Percentiles rank a stretch among this genome's conserved stretches.
Evolutionary conservation across 2,113 vertebrate species (phyloP).

Genomic region (Canis aureus): DNA sequence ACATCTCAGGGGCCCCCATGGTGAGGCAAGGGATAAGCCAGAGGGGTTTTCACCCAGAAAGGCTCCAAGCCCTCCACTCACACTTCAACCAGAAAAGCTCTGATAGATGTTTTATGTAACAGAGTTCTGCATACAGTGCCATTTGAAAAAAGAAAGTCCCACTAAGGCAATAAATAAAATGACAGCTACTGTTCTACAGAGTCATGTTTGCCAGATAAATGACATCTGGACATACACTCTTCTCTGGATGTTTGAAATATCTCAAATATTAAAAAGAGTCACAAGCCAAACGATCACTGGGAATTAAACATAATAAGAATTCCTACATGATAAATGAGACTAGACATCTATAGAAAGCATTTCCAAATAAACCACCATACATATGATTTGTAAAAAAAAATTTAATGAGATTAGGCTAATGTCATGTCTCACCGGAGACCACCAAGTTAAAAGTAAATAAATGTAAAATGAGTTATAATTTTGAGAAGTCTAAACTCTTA

Average conservation of each 20-base stretch:
- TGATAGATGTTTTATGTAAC: background rate
- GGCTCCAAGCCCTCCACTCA: background rate
- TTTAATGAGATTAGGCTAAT: background rate
- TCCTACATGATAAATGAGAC: background rate
- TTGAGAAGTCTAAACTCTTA: constrained; percentile 26
- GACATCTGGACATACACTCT: background rate
- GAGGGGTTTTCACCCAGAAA: background rate
- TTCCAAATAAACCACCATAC: background rate
- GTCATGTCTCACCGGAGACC: background rate
- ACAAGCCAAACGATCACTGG: background rate
- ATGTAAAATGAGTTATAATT: constrained; percentile 14
- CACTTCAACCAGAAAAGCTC: background rate
- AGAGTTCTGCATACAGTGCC: background rate
- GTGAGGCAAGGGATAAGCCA: rapidly evolving
- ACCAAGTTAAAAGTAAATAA: constrained; percentile 33
- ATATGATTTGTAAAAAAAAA: background rate
- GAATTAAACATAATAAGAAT: constrained; percentile 46
- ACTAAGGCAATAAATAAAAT: background rate
- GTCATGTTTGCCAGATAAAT: constrained; percentile 8
- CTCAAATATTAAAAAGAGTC: background rate
- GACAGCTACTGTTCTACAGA: background rate
- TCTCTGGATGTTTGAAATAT: background rate
- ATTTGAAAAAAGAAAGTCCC: background rate
- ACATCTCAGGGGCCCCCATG: too few relatives aligned
- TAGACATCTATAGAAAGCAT: background rate